Base-by-base conservation (phyloP, 2,113 vertebrate genomes). In the Tetraodon nigroviridis region DNA sequence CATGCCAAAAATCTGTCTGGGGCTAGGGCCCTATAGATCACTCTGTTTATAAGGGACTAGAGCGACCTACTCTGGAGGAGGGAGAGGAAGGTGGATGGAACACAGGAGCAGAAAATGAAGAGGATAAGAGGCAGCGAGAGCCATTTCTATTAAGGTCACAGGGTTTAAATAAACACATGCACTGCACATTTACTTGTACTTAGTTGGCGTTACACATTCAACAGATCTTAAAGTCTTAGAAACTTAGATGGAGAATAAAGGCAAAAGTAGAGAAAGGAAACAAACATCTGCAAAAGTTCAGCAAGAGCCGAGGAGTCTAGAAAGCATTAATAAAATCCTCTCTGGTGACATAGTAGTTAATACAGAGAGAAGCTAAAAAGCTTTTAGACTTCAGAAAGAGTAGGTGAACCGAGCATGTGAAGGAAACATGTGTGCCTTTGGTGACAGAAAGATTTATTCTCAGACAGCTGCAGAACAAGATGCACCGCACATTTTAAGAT, bases 1-100 rank as follows among this genome's bases (percentile, higher is more conserved):
- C 78, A 71, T 93, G 92, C 94, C 93, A 95, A 93, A 92, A 94
- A 93, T 87, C 83, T 92, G 90, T 92, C 91, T 89, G 77, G 80
- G 78, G 78, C 67, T 69, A 69, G 76, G 71, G 85, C 87, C 90
- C 84, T 87, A 89, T 85, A 92, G 88, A 88, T 91, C 87, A 88
- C 86, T 80, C 53, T 8, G 49, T 84, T 61, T 79, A 80, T 16
- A 83, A 71, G 85, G 82, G 49, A 57, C 70, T 86, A 69, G 7
- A 75, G 71, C 66, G 42, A 76, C 52, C 44, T 51, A 66, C 76
- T 66, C 78, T 44, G 53, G 46, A n/a, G 73, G 76, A 60, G 58
- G 59, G 59, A 65, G 18, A 53, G 58, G 73, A 50, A 65, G 68
- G 62, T 64, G 74, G 71, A 56, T 12, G 67, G 69, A 68, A 40